These are phyloP conservation scores for Odontocolon sp. DNA, from an alignment of 2,888 invertebrate species.

Conservation along the genomic window DNA sequence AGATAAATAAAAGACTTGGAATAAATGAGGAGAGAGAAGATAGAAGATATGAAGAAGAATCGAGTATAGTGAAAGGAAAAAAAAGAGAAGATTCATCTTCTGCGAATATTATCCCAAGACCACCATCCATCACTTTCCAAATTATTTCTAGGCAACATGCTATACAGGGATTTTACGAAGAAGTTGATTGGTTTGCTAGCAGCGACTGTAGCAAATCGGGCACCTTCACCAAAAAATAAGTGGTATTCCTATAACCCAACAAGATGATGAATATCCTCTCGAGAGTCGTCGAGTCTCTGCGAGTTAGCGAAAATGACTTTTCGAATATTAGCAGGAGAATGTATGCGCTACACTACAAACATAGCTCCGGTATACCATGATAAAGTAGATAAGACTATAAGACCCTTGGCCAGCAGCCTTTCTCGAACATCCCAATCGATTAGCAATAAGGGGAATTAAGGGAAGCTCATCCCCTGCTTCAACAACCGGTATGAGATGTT, in stretches of 20 bases:
- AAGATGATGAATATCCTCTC: slow-evolving; percentile 44
- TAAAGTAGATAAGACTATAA: slow-evolving; percentile 12
- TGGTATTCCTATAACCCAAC: too few species aligned
- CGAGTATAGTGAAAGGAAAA: slow-evolving; percentile 4
- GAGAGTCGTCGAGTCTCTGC: background rate
- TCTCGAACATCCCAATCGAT: slow-evolving; percentile 44
- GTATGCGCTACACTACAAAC: background rate
- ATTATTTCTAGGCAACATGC: slow-evolving; percentile 43
- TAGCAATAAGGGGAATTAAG: too few species aligned
- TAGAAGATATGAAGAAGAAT: slow-evolving; percentile 26
- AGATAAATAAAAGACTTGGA: too few species aligned
- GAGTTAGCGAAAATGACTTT: slow-evolving; percentile 28
- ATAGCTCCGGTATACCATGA: too few species aligned
- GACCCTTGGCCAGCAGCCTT: slow-evolving; percentile 13
- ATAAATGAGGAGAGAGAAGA: slow-evolving; percentile 10
- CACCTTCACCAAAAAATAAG: too few species aligned
- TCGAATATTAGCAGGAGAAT: slow-evolving; percentile 34
- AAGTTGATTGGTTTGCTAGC: too few species aligned
- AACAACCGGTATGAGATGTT: background rate
- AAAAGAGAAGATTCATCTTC: slow-evolving; percentile 24
- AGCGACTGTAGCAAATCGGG: too few species aligned
- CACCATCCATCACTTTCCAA: slow-evolving; percentile 48
- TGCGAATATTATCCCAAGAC: slow-evolving; percentile 19
- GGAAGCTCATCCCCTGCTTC: too few species aligned
- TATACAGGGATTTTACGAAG: slow-evolving; percentile 18